Evolutionary conservation across 2,113 vertebrate genomes (phyloP).

Genomic region (Sterrhoptilus dennistouni): DNA sequence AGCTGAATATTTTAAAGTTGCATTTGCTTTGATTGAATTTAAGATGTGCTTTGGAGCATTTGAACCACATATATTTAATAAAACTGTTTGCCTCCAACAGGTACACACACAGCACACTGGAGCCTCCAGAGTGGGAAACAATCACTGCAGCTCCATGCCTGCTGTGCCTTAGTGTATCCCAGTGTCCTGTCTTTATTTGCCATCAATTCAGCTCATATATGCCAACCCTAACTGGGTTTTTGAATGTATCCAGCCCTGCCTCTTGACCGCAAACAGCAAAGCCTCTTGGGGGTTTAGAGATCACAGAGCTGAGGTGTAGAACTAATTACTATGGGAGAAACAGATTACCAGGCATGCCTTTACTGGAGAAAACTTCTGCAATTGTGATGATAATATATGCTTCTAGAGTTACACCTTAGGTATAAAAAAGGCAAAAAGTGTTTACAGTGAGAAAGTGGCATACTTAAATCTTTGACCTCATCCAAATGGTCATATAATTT

Average conservation of each 20-base stretch:
- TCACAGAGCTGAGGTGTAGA: neutral
- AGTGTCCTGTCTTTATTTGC: neutral
- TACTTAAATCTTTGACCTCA: neutral
- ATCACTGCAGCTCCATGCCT: neutral
- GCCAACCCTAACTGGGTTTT: neutral
- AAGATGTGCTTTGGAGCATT: neutral
- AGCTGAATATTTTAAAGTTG: neutral
- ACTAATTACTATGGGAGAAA: neutral
- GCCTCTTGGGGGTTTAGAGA: neutral
- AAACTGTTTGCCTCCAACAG: neutral
- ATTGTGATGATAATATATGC: neutral
- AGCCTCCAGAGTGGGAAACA: neutral
- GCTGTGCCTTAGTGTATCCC: neutral
- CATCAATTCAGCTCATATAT: neutral
- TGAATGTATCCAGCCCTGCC: neutral
- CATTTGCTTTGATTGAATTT: neutral
- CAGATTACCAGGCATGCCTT: neutral
- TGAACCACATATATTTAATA: neutral
- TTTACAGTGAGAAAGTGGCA: neutral
- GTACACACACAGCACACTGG: accelerated
- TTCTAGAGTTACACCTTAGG: neutral
- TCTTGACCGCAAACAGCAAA: neutral
- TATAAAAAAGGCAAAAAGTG: neutral
- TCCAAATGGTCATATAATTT: neutral
- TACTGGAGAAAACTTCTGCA: neutral